A percentile compares a stretch with the other conserved stretches of the same genome.
phyloP scores from a whole-genome alignment of 2,888 invertebrate genomes.

The Aradus depressus region DNA sequence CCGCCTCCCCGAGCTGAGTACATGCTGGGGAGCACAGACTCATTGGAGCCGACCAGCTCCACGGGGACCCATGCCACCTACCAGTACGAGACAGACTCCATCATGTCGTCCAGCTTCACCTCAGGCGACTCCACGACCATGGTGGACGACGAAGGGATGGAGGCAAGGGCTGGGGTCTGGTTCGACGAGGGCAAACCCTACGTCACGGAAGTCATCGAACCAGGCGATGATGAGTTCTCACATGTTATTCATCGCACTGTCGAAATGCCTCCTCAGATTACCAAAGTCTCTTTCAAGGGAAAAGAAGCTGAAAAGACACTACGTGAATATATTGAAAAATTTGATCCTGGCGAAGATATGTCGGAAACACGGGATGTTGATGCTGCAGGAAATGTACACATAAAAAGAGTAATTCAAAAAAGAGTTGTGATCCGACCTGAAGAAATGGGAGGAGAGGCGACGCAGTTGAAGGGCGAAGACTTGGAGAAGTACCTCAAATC shows the following conservation, averaged over 20 bases:
- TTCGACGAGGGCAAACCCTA: conserved; percentile 40
- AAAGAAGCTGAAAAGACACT: conserved; percentile 43
- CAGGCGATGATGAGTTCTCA: conserved; percentile 39
- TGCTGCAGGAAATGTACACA: conserved; percentile 44
- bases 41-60: conserved; percentile 64
- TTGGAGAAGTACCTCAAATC: conserved; percentile 35
- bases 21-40: conserved; percentile 57
- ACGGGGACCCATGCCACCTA: conserved; percentile 73
- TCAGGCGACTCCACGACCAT: conserved; percentile 75
- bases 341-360: conserved; percentile 43
- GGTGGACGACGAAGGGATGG: conserved; percentile 58
- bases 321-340: conserved; percentile 41
- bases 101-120: conserved; percentile 75
- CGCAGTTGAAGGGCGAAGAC: conserved; percentile 31
- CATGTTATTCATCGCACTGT: conserved; percentile 42
- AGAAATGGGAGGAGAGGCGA: conserved; percentile 27
- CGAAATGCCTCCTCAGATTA: conserved; percentile 42
- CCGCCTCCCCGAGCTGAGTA: conserved; percentile 33
- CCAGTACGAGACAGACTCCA: conserved; percentile 71
- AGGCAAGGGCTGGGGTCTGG: conserved; percentile 39
- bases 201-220: conserved; percentile 42
- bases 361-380: conserved; percentile 43
- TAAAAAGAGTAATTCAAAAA: conserved; percentile 41
- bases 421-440: conserved; percentile 39
- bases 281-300: conserved; percentile 44